A percentile compares a stretch with the other conserved stretches of the same genome.
phyloP scores from a whole-genome alignment of 1,140 invertebrate species.

The Heliconius congener region DNA sequence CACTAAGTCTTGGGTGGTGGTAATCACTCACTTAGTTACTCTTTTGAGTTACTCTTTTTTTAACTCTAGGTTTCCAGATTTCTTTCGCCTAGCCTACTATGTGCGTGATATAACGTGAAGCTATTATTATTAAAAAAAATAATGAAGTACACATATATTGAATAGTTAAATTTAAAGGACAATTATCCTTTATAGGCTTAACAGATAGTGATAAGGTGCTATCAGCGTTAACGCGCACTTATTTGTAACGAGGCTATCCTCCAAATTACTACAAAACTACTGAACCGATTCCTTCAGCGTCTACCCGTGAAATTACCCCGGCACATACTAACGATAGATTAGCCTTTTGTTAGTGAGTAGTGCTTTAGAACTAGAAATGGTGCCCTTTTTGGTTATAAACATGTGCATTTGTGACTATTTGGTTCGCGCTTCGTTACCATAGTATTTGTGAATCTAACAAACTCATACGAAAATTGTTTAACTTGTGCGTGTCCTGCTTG shows the following conservation, averaged over 20 bases:
- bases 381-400: background rate
- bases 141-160: no score
- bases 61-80: no score
- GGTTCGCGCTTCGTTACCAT: background rate
- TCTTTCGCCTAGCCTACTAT: no score
- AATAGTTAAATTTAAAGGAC: background rate
- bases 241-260: constrained; percentile 3
- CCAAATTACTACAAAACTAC: constrained; percentile 9
- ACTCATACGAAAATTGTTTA: background rate
- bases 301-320: constrained; percentile 11
- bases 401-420: background rate
- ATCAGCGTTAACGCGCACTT: constrained; percentile 7
- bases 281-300: constrained; percentile 1
- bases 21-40: no score
- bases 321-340: constrained; percentile 7
- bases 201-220: constrained; percentile 1
- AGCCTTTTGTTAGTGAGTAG: background rate
- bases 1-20: no score
- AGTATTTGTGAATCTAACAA: background rate
- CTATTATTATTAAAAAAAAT: no score
- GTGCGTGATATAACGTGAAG: no score
- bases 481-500: no score
- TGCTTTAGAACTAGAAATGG: constrained; percentile 3
- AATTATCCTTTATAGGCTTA: background rate
- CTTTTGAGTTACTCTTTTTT: no score